Percentiles rank a stretch among this genome's conserved stretches.
Conservation (phyloP, 1,140 invertebrate species). For the Drosophila suzukii region DNA sequence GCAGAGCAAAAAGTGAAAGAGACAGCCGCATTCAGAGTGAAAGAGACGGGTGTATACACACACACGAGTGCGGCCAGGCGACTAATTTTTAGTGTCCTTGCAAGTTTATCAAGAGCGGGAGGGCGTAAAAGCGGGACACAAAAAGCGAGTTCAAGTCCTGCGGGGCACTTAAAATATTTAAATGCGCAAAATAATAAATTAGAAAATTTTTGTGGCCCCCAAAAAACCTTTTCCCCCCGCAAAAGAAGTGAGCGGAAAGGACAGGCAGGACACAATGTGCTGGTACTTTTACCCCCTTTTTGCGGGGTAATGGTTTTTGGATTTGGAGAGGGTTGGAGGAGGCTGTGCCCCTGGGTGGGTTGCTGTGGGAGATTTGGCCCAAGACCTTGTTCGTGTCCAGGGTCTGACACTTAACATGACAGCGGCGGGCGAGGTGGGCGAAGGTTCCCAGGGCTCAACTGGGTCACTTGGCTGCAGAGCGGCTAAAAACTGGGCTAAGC, state of each 20-base stretch:
- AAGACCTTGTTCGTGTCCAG: conserved; percentile 31
- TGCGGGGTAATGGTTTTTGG: not conserved
- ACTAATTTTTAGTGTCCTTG: conserved; percentile 82
- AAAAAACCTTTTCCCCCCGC: not conserved
- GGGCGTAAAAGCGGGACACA: conserved; percentile 5
- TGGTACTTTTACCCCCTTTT: conserved; percentile 14
- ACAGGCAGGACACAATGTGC: conserved; percentile 23
- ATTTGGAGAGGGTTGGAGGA: not conserved
- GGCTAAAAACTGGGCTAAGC: conserved; percentile 4
- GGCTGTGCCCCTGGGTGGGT: conserved; percentile 1
- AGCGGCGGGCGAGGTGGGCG: conserved; percentile 31
- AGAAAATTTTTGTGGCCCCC: conserved; percentile 60
- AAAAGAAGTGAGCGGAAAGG: conserved; percentile 29
- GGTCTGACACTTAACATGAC: conserved; percentile 60
- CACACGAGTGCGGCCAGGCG: conserved; percentile 52
- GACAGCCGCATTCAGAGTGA: not conserved
- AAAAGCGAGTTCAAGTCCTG: conserved; percentile 59
- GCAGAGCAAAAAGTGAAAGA: conserved; percentile 36
- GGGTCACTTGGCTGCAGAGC: conserved; percentile 26
- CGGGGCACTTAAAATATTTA: conserved; percentile 82
- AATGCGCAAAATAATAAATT: conserved; percentile 83
- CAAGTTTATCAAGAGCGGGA: conserved; percentile 62
- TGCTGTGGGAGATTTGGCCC: conserved; percentile 2
- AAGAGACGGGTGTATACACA: conserved; percentile 14
- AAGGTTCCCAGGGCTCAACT: conserved; percentile 22